These are phyloP conservation scores for Oryzias javanicus DNA, from an alignment of 2,113 vertebrate genomes.

Conservation along the genomic window DNA sequence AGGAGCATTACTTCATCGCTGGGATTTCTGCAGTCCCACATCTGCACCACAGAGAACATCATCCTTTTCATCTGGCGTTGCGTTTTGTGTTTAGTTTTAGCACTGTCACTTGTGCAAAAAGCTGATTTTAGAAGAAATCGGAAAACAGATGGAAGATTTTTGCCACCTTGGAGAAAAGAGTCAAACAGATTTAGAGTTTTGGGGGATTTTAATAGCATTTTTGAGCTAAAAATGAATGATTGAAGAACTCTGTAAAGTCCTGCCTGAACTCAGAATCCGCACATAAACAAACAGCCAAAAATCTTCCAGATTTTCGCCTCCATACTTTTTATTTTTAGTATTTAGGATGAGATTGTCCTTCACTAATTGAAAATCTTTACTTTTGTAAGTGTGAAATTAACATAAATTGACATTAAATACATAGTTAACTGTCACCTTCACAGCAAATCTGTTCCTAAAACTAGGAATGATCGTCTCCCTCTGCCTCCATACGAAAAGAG, in stretches of 20 bases:
- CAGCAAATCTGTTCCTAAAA: constrained; percentile 14
- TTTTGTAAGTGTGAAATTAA: not conserved
- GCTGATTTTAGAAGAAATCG: too few species aligned
- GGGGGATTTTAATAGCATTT: too few species aligned
- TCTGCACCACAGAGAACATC: constrained; percentile 16
- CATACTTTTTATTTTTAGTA: constrained; percentile 1
- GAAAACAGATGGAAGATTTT: too few species aligned
- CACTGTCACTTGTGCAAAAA: too few species aligned
- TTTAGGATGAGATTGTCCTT: not conserved
- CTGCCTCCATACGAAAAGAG: constrained; percentile 46
- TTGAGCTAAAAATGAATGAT: too few species aligned
- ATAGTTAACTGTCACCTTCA: constrained; percentile 26
- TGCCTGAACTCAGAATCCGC: constrained; percentile 25
- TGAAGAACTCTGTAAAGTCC: not conserved
- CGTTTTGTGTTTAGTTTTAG: too few species aligned
- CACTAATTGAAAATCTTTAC: constrained; percentile 1
- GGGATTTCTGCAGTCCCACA: constrained; percentile 16
- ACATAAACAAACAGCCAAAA: constrained; percentile 5
- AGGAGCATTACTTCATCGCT: constrained; percentile 5
- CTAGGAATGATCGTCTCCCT: constrained; percentile 20
- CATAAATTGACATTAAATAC: not conserved
- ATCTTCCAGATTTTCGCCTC: constrained; percentile 2
- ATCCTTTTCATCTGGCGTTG: too few species aligned
- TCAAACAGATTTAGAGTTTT: too few species aligned
- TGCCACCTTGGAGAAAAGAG: too few species aligned